Conservation (phyloP, 2,888 invertebrate genomes). For the Frankliniella intonsa region DNA sequence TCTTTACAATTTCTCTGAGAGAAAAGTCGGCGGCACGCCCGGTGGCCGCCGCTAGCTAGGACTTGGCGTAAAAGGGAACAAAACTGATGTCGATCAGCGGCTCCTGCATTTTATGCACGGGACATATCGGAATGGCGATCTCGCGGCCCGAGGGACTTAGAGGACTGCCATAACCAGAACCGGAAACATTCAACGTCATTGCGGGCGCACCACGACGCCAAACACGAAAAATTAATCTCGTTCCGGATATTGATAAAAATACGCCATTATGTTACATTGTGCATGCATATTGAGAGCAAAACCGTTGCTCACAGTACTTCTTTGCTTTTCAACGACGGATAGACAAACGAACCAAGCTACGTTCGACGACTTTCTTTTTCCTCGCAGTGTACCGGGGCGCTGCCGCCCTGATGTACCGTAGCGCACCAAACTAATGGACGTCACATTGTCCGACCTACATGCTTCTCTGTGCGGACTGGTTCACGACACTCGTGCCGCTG, state of each 20-base stretch:
- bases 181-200: background rate
- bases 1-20: too few relatives aligned
- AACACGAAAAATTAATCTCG: background rate
- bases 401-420: too few relatives aligned
- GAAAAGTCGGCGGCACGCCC: too few relatives aligned
- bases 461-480: background rate
- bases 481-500: background rate
- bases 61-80: conserved; percentile 13
- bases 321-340: too few relatives aligned
- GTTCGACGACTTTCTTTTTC: too few relatives aligned
- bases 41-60: background rate
- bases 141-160: background rate
- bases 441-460: background rate
- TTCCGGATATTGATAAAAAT: too few relatives aligned
- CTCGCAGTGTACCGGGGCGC: too few relatives aligned
- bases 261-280: too few relatives aligned
- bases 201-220: background rate
- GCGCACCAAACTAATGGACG: background rate
- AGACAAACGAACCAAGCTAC: too few relatives aligned
- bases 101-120: conserved; percentile 22
- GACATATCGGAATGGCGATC: conserved; percentile 7
- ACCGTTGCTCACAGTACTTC: too few relatives aligned
- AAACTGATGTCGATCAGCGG: conserved; percentile 19
- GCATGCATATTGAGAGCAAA: too few relatives aligned
- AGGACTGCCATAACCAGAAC: background rate